Percentiles rank a stretch among this genome's conserved stretches.
Evolutionary conservation across 2,113 vertebrate species (phyloP).

Genomic region (Pedionomus torquatus): DNA sequence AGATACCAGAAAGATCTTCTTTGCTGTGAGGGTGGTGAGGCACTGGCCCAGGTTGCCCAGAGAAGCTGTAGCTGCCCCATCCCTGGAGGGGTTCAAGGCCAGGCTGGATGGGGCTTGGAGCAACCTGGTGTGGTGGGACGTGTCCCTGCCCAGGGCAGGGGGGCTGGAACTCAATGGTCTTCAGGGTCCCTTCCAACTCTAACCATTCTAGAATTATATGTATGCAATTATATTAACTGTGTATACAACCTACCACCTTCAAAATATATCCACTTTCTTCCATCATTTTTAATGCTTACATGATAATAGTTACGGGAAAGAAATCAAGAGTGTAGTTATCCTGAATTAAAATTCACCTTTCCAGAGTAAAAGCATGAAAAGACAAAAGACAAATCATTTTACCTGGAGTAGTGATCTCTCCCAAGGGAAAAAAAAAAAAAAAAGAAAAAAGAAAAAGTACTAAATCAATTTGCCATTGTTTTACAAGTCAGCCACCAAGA

Average conservation of each 20-base stretch:
- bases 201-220: no score
- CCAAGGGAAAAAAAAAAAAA: background rate
- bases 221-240: background rate
- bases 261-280: background rate
- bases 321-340: background rate
- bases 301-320: background rate
- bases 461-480: constrained; percentile 51
- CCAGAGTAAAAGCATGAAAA: background rate
- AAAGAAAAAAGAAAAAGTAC: background rate
- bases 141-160: no score
- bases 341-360: background rate
- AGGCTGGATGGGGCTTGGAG: no score
- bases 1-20: no score
- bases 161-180: no score
- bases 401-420: background rate
- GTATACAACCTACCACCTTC: background rate
- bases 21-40: no score
- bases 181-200: no score
- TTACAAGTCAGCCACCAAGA: constrained; percentile 25
- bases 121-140: no score
- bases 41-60: no score
- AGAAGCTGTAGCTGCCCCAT: no score
- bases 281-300: background rate
- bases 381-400: constrained; percentile 24
- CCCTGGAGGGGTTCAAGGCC: no score